These are phyloP conservation scores for Eupithecia abbreviata DNA, from an alignment of 2,888 invertebrate species.

Conservation along the genomic window DNA sequence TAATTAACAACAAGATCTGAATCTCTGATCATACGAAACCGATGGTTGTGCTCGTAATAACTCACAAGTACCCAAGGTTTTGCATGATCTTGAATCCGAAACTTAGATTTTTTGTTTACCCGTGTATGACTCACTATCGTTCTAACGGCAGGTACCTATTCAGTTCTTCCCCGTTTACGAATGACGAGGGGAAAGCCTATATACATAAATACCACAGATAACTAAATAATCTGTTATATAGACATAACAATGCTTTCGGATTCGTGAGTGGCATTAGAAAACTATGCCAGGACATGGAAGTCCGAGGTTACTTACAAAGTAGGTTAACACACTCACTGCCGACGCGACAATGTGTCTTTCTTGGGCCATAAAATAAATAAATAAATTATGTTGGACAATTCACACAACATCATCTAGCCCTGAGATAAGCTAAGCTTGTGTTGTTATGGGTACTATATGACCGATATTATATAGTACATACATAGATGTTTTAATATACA, in stretches of 20 bases:
- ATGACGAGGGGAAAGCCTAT: neutral
- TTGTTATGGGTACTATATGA: too few relatives aligned
- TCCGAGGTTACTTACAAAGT: neutral
- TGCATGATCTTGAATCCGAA: neutral
- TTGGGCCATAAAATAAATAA: too few relatives aligned
- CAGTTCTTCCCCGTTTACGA: neutral
- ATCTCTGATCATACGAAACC: too few relatives aligned
- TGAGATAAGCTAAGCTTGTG: too few relatives aligned
- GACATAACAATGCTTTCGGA: neutral
- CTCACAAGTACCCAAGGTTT: neutral
- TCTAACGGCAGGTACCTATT: neutral
- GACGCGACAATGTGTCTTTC: neutral
- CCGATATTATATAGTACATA: too few relatives aligned
- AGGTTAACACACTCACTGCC: neutral
- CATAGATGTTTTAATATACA: too few relatives aligned
- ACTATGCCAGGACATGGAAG: neutral
- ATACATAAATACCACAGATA: too few relatives aligned
- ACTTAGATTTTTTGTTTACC: neutral
- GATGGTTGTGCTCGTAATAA: neutral
- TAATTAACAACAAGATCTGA: neutral
- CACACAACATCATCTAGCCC: too few relatives aligned
- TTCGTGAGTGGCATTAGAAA: neutral
- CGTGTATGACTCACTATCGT: neutral
- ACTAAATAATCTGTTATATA: too few relatives aligned
- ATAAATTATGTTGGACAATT: too few relatives aligned